phyloP scores from a whole-genome alignment of 2,888 invertebrate species.

The Yponomeuta evonymella region DNA sequence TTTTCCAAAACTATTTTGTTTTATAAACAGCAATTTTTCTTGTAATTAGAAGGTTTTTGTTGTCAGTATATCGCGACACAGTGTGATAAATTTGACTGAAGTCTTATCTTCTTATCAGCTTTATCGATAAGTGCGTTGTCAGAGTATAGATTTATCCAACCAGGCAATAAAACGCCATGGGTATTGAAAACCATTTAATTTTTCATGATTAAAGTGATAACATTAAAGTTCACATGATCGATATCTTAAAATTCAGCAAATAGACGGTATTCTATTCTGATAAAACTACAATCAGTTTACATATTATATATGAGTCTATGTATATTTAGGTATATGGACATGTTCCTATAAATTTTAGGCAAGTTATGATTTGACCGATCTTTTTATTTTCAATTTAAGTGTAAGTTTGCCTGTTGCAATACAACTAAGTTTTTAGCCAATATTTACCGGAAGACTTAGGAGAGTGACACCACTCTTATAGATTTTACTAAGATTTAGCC shows the following conservation, averaged over 20 bases:
- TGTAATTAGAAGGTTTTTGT: slow-evolving; percentile 30
- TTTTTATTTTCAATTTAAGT: background rate
- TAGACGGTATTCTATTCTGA: background rate
- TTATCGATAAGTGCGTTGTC: slow-evolving; percentile 12
- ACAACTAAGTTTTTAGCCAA: slow-evolving; percentile 34
- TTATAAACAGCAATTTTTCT: background rate
- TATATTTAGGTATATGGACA: background rate
- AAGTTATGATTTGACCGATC: background rate
- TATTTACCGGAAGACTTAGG: slow-evolving; percentile 60
- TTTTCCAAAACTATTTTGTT: slow-evolving; percentile 8
- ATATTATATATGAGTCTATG: background rate
- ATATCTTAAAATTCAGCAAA: slow-evolving; percentile 30
- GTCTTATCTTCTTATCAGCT: slow-evolving; percentile 45
- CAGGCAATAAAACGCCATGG: background rate
- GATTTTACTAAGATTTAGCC: slow-evolving; percentile 26
- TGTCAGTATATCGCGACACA: slow-evolving; percentile 41
- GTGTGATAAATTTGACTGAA: slow-evolving; percentile 39
- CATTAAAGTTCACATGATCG: slow-evolving; percentile 56
- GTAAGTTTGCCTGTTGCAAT: background rate
- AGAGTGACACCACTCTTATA: slow-evolving; percentile 30
- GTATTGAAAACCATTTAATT: slow-evolving; percentile 69
- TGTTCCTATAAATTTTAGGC: background rate
- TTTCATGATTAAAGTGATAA: slow-evolving; percentile 65
- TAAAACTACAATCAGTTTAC: background rate
- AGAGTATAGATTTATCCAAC: background rate